These are phyloP conservation scores for Lontra canadensis DNA, from an alignment of 2,113 vertebrate species.

Conservation along the genomic window DNA sequence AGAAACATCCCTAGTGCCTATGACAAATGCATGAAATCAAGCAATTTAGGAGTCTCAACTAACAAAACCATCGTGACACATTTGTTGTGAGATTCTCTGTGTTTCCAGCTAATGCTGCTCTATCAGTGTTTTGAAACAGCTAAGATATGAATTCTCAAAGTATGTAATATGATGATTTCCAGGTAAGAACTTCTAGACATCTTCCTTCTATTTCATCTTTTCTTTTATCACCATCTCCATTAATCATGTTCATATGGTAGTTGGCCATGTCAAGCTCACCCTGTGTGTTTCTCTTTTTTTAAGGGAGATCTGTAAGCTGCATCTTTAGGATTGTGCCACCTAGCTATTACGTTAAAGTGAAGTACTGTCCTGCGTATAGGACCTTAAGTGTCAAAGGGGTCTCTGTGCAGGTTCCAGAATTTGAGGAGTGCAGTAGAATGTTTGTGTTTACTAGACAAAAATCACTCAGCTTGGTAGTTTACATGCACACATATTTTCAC, in stretches of 20 bases:
- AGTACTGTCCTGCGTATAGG: not conserved
- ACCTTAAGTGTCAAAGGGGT: not conserved
- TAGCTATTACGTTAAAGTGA: not conserved
- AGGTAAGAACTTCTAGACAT: conserved; percentile 8
- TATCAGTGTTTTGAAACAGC: not conserved
- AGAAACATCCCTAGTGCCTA: not conserved
- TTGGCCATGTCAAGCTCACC: conserved; percentile 1
- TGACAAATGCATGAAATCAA: conserved; percentile 59
- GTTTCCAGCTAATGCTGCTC: conserved; percentile 46
- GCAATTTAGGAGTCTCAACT: conserved; percentile 2
- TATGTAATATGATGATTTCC: not conserved
- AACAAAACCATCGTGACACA: not conserved
- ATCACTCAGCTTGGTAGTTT: not conserved
- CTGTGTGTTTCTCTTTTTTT: conserved; percentile 9
- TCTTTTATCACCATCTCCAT: not conserved
- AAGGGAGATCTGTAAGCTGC: not conserved
- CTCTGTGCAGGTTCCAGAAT: not conserved
- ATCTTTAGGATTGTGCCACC: not conserved
- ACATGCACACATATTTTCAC: not conserved
- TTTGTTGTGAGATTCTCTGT: conserved; percentile 37
- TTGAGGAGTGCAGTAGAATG: not conserved
- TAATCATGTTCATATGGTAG: conserved; percentile 37
- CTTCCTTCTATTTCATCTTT: not conserved
- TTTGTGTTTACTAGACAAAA: not conserved
- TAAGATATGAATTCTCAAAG: conserved; percentile 46